A percentile compares a stretch with the other conserved stretches of the same genome.
Evolutionary conservation across 2,888 invertebrate species (phyloP).

Genomic region (Drosophila bunnanda): DNA sequence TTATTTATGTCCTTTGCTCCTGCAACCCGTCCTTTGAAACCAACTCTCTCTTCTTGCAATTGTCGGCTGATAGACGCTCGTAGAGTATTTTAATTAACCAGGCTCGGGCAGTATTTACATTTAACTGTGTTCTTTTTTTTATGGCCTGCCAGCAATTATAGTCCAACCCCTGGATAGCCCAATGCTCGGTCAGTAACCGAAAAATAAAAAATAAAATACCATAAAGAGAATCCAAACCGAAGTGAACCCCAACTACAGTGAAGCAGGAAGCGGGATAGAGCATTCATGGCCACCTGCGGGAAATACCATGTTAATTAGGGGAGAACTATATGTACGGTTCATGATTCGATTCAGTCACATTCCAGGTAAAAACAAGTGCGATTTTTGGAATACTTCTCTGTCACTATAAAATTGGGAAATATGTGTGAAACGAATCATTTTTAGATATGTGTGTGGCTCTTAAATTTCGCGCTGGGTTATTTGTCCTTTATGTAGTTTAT

Average conservation of each 20-base stretch:
- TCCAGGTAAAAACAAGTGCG: neutral
- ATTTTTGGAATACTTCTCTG: neutral
- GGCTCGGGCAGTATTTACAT: constrained; percentile 35
- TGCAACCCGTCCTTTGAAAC: constrained; percentile 9
- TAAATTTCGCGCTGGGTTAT: neutral
- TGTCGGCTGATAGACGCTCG: constrained; percentile 24
- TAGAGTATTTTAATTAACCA: constrained; percentile 64
- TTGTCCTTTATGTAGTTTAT: neutral
- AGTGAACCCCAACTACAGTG: constrained; percentile 59
- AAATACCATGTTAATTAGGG: constrained; percentile 17
- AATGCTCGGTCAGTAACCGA: constrained; percentile 24
- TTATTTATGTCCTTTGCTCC: constrained; percentile 60
- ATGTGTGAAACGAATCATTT: too few relatives aligned
- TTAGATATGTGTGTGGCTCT: neutral
- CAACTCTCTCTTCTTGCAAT: constrained; percentile 11
- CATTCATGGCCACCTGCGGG: constrained; percentile 37
- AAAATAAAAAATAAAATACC: constrained; percentile 10
- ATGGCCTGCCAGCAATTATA: constrained; percentile 53
- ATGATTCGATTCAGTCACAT: constrained; percentile 8
- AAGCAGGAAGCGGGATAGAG: constrained; percentile 35
- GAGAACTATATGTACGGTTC: constrained; percentile 4
- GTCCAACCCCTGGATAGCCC: constrained; percentile 19
- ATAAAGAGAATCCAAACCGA: constrained; percentile 23
- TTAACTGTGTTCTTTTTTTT: constrained; percentile 16
- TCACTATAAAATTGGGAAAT: neutral